Base-by-base conservation (phyloP, 2,113 vertebrate genomes). In the Nicator chloris region DNA sequence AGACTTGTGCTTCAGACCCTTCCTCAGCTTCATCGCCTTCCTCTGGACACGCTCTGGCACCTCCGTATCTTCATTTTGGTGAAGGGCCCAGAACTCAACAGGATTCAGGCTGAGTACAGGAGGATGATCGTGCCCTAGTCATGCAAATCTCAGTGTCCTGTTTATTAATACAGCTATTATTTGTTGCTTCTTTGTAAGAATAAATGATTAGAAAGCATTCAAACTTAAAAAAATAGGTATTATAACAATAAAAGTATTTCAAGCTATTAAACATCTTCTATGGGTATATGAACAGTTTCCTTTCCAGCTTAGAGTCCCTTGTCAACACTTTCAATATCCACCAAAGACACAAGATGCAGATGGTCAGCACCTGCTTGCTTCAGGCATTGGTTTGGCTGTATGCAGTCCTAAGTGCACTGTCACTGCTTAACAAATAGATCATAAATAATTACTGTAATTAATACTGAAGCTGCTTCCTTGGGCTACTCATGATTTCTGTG, bases 291-390 rank as follows among this genome's bases (percentile, higher is more conserved):
- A 88, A 37, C 39, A 57, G 22, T 64, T 95, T 94, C 8, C 30
- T 86, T 88, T 81, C 56, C 78, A 80, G 19, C 24, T 90, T 26
- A 44, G 23, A 60, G 30, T 87, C 75, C 47, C 42, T 82, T 82
- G 70, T 90, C 71, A 88, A 80, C 59, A 49, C 39, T 85, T 92
- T 6, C 35, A 70, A 24, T 42, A 84, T 28, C 28, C 57, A 85
- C 78, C 66, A 65, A 87, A 82, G 61, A 79, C 56, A 68, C 4
- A 40, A 79, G 73, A 61, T 83, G 83, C 95, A 94, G 92, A 95
- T 97, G 92, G 86, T 95, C 92, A 95, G 78, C 91, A 95, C 94
- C 93, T 94, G 91, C 82, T 91, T 76, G 72, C 95, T 95, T 79
- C 6, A 11, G 92, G 93, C 84, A 28, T 73, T 57, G 33, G 16